Base-by-base conservation (phyloP, 2,797 vertebrate genomes). In the Discoglossus pictus region DNA sequence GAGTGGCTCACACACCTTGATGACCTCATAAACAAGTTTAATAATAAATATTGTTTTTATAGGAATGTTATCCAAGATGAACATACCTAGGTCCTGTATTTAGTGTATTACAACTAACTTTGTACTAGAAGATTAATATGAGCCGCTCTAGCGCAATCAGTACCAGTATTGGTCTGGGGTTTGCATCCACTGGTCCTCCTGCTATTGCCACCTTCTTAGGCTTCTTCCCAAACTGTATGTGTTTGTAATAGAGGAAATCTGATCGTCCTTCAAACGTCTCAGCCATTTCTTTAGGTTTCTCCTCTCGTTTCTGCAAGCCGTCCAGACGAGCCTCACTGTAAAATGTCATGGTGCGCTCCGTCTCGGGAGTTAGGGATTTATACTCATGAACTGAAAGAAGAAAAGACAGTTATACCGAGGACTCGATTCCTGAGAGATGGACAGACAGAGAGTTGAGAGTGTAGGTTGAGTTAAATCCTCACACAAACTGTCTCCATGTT, bases 281-380 rank as follows among this genome's bases (percentile, higher is more conserved):
- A 0, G 67, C 87, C 86, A 95, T 88, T 13, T 90, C 82, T 0
- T 2, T 15, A 0, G 80, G 66, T 0, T 58, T 83, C 74, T 91
- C 84, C 16, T 80, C 73, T 7, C 92, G 81, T 55, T 80, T 84
- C 65, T 85, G 60, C 69, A 99, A 82, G 7, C 79, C 75, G 1
- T 97, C 94, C 0, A 61, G 64, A 0, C 88, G 91, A 0, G 73
- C 75, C 0, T 15, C 21, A 0, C 71, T 65, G 43, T 92, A 90
- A 74, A 96, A 99, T 61, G 88, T 84, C 92, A 96, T 92, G 2
- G 82, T 73, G 0, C 73, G 87, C 56, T 88, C 89, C 0, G 74
- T 78, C 52, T 88, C 89, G 0, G 83, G 74, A 0, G 73, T 76
- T 82, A 82, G 68, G 0, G 79, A 82, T 0, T 2, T 73, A 52